Conservation (phyloP, 2,797 vertebrate genomes). For the Macropodus opercularis region DNA sequence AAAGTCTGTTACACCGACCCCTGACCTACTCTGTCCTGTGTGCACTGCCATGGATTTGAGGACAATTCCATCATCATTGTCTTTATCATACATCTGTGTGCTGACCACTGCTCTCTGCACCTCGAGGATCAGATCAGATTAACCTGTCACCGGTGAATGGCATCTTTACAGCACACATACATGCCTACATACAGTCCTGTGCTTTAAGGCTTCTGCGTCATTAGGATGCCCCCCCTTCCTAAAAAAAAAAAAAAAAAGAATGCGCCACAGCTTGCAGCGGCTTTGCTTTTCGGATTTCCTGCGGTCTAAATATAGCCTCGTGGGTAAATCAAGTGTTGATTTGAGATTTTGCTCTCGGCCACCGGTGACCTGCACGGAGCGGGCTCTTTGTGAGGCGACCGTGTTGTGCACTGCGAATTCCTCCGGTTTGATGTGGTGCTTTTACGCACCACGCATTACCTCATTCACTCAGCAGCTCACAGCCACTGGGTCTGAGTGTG, state of each 20-base stretch:
- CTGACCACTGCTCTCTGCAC: constrained; percentile 12
- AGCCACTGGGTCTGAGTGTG: constrained; percentile 46
- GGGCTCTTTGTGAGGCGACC: constrained; percentile 32
- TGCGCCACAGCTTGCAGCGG: constrained; percentile 58
- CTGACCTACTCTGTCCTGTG: constrained; percentile 25
- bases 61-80: constrained; percentile 51
- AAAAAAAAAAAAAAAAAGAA: constrained; percentile 20
- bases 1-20: constrained; percentile 28
- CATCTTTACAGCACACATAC: constrained; percentile 29
- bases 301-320: constrained; percentile 50
- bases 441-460: constrained; percentile 70
- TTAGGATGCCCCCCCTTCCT: constrained; percentile 39
- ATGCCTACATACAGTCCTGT: constrained; percentile 30
- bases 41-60: constrained; percentile 27
- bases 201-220: constrained; percentile 57
- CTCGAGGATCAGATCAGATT: constrained; percentile 41
- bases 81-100: constrained; percentile 8
- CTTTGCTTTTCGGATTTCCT: constrained; percentile 41
- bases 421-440: constrained; percentile 57
- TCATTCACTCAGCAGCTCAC: constrained; percentile 67
- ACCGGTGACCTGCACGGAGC: background rate
- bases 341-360: constrained; percentile 31
- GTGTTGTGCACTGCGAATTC: constrained; percentile 44
- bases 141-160: constrained; percentile 33
- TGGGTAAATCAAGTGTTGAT: constrained; percentile 13